Conservation (phyloP, 1,140 invertebrate species). For the Leptinotarsa texana region DNA sequence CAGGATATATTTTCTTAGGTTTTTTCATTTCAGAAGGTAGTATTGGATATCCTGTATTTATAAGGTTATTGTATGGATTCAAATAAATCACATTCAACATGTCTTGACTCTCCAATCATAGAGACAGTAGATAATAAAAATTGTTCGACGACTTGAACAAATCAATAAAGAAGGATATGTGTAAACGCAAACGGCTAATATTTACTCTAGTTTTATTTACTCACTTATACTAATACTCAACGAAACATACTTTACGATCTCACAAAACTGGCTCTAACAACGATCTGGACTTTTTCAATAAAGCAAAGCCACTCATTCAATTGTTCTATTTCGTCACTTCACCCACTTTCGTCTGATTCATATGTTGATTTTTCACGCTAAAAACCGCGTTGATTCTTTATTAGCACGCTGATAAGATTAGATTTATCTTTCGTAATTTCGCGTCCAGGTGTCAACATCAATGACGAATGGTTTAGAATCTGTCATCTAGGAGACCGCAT, state of each 20-base stretch:
- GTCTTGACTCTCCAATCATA: too few species aligned
- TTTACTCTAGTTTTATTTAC: conserved; percentile 2
- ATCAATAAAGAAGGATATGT: not conserved
- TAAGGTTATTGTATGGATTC: too few species aligned
- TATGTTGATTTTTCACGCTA: not conserved
- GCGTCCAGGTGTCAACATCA: not conserved
- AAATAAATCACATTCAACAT: too few species aligned
- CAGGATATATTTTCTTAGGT: too few species aligned
- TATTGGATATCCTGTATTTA: too few species aligned
- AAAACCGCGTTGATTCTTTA: not conserved
- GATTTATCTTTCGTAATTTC: not conserved
- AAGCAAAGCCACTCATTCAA: not conserved
- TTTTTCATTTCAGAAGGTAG: too few species aligned
- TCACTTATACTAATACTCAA: not conserved
- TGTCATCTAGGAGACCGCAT: not conserved
- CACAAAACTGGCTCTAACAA: not conserved
- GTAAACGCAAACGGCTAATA: not conserved
- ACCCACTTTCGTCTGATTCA: not conserved
- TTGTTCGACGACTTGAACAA: not conserved
- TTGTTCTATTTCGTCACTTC: not conserved
- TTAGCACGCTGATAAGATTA: conserved; percentile 3
- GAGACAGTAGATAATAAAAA: not conserved
- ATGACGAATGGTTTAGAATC: not conserved
- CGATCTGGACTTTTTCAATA: not conserved
- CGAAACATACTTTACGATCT: not conserved